Evolutionary conservation across 1,140 invertebrate genomes (phyloP), one percentile per base, ranked within the genome.

Genomic region (Littorina saxatilis): DNA sequence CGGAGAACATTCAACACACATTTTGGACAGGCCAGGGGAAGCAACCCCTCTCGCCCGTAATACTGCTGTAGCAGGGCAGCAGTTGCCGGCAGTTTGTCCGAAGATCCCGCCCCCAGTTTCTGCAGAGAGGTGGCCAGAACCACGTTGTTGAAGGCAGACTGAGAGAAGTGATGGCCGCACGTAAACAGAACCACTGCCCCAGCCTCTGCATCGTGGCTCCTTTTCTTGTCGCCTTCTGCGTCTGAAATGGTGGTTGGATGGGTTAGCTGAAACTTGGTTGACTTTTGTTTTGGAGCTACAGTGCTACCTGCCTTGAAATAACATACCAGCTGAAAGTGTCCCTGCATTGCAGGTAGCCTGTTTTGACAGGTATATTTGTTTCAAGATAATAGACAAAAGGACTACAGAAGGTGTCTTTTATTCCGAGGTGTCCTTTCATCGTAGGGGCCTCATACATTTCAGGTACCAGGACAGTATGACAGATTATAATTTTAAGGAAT

Each of bases 1-100:
- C 37, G 47, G 2, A 73, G 40, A 5, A 52, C 83, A 55, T 85
- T 83, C 1, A 86, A 55, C 52, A 88, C 87, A 85, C 87, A 88
- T 68, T 84, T 86, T 27, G 87, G 87, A 84, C 87, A 88, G 39
- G 87, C 85, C n/a, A 88, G 72, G 43, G 85, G 85, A 23, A 88
- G 40, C 17, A 84, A 43, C 9, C 82, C 87, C 15, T 81, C 55
- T 52, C 85, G 81, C 23, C 52, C 77, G 73, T 88, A 88, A 70
- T 85, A 88, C 80, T 88, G 83, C 35, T 81, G 66, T 23, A 88
- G 75, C 13, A 88, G 13, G 27, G 75, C 35, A 7, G 82, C 84
- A 75, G 79, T 83, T 23, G 74, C 70, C 5, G 85, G 85, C 9
- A 88, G 75, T 39, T 82, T 85, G 43, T 55, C 70, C 40, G 40